These are phyloP conservation scores for Choloepus didactylus DNA, from an alignment of 2,797 vertebrate species.

Conservation along the genomic window DNA sequence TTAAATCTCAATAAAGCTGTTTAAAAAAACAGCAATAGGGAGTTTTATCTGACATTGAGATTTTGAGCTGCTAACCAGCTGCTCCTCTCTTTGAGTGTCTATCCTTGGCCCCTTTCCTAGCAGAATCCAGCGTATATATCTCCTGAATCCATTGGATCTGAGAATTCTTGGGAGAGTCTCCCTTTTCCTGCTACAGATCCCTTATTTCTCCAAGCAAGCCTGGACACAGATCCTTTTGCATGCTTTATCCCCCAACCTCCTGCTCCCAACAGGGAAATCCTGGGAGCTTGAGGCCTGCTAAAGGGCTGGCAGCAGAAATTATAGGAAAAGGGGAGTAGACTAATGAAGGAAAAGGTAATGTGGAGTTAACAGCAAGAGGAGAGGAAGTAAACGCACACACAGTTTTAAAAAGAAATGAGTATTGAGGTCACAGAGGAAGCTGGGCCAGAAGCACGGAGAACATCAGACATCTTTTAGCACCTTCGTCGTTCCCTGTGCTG, in stretches of 20 bases:
- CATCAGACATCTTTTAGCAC: not conserved
- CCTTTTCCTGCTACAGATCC: too few relatives aligned
- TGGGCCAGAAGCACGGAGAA: not conserved
- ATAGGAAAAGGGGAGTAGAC: not conserved
- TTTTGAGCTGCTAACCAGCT: not conserved
- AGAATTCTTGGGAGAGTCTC: not conserved
- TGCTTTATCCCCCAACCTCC: accelerated
- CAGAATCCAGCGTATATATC: not conserved
- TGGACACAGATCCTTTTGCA: not conserved
- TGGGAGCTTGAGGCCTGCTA: not conserved
- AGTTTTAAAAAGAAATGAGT: not conserved
- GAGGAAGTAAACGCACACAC: not conserved
- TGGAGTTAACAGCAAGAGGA: not conserved
- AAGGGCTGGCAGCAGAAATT: not conserved
- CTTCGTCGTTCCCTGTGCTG: not conserved
- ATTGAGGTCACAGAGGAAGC: not conserved
- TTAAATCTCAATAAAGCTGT: too few relatives aligned
- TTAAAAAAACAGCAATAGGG: not conserved
- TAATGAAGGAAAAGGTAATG: not conserved
- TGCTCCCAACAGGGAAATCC: not conserved
- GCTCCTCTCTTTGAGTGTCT: not conserved
- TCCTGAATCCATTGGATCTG: not conserved
- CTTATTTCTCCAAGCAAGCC: not conserved
- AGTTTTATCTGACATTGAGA: not conserved
- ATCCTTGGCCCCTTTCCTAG: not conserved